phyloP scores from a whole-genome alignment of 2,888 invertebrate genomes.

The Acanthosepion pharaonis region DNA sequence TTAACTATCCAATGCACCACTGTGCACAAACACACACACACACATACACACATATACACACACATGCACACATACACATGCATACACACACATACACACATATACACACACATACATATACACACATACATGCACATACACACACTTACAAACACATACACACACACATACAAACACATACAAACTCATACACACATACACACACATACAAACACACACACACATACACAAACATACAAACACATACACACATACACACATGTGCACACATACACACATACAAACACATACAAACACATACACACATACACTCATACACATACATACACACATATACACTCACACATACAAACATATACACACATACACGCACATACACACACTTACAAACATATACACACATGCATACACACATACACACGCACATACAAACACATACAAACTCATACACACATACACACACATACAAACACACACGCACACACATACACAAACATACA shows the following conservation, averaged over 20 bases:
- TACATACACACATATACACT: background rate
- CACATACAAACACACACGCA: background rate
- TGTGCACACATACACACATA: no score
- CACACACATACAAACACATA: background rate
- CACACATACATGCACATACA: background rate
- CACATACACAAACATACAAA: no score
- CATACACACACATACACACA: background rate
- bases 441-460: background rate
- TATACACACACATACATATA: background rate
- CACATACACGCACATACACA: conserved; percentile 34
- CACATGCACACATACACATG: background rate
- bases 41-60: conserved; percentile 44
- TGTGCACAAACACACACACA: background rate
- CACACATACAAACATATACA: background rate
- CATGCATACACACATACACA: conserved; percentile 34
- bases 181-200: no score
- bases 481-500: background rate
- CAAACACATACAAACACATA: no score
- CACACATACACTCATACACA: background rate
- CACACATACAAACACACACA: no score
- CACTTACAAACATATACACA: conserved; percentile 21
- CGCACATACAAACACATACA: background rate
- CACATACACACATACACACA: no score
- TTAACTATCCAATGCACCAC: background rate
- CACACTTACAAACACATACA: background rate